Conservation (phyloP, 2,797 vertebrate species). For the Pitangus sulphuratus region DNA sequence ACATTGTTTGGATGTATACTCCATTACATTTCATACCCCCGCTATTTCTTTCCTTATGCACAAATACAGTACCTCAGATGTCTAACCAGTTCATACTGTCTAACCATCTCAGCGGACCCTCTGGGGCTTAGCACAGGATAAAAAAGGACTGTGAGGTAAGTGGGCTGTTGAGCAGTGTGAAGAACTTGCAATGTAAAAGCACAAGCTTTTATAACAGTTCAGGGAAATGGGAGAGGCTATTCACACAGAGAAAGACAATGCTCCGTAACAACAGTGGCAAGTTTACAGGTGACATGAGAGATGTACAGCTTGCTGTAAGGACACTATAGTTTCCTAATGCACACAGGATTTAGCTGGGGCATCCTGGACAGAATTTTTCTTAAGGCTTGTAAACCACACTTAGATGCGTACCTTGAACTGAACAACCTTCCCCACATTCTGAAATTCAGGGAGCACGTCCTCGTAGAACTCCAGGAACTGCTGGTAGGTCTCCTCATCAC, state of each 20-base stretch:
- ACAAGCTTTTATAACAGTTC: neutral
- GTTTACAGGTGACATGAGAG: neutral
- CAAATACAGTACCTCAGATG: neutral
- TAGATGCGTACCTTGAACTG: conserved; percentile 90
- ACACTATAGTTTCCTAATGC: neutral
- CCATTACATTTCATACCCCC: neutral
- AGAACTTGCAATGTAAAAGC: neutral
- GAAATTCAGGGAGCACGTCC: conserved; percentile 93
- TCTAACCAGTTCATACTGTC: neutral
- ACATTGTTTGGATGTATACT: neutral
- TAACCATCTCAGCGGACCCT: neutral
- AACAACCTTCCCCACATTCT: conserved; percentile 88
- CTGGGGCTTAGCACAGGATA: neutral
- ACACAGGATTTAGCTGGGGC: neutral
- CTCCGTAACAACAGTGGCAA: neutral
- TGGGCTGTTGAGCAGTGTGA: neutral
- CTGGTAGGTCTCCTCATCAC: conserved; percentile 93
- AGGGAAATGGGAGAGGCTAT: neutral
- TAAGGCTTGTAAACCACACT: neutral
- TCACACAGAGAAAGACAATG: neutral
- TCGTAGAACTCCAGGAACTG: conserved; percentile 95
- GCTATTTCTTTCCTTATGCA: neutral
- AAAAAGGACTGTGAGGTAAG: neutral
- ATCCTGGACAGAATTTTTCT: neutral
- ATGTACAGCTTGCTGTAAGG: neutral